Evolutionary conservation across 1,140 invertebrate species (phyloP), one percentile per base, ranked within the genome.

Genomic region (Galleria mellonella): DNA sequence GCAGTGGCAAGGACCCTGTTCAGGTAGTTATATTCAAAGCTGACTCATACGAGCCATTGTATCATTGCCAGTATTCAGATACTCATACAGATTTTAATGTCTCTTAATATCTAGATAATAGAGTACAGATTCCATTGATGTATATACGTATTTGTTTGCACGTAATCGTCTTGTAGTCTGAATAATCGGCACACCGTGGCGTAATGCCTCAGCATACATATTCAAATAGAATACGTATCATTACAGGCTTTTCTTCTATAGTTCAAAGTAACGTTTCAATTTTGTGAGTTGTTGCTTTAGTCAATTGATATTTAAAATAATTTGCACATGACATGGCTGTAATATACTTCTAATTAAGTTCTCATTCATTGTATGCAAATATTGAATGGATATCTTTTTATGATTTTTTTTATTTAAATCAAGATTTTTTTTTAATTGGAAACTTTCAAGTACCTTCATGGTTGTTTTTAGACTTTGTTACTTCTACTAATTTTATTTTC

Each of bases 1-100:
- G 32, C 9, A 14, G 14, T 14, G 12, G 12, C 32, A 35, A 35
- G 32, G 32, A 37, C 35, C 35, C 14, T 9, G 17, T 23, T 23
- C 17, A 23, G 17, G 17, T 33, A 27, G 31, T 23, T 6, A 23
- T 23, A 23, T 23, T 14, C 32, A 32, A 47, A 28, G 40, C 53
- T 82, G 74, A 82, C 54, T 78, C 74, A 82, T 55, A 62, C 46
- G 55, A 60, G 51, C 65, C 59, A 69, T 67, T 66, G 63, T 62
- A 64, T 63, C 62, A 62, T 55, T 64, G 68, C 65, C 66, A 76
- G 67, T 39, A 35, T 6, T 5, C 17, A 9, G 8, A 43, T 14
- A 8, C 32, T 44, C 37, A 30, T 10, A 49, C 45, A 48, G 14
- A 39, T 43, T 43, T 53, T 70, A 62, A 52, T 10, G 37, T 23